Conservation (phyloP, 2,888 invertebrate species). For the Drosophila meridionalis region DNA sequence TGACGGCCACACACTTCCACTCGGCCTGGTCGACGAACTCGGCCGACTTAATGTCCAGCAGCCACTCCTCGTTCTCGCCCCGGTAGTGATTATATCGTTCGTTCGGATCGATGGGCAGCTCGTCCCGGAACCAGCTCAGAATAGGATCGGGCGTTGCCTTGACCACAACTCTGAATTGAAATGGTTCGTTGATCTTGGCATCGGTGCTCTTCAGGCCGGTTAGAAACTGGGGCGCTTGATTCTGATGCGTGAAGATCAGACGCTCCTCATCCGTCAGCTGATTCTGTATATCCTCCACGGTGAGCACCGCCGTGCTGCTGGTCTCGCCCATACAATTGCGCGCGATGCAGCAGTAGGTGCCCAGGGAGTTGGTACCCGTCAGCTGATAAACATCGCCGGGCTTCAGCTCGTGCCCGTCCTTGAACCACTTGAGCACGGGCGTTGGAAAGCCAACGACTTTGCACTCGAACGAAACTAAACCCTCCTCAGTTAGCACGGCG, state of each 20-base stretch:
- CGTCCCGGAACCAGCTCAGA: constrained; percentile 95
- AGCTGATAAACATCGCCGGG: constrained; percentile 97
- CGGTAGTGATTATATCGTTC: constrained; percentile 89
- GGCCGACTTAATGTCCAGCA: constrained; percentile 90
- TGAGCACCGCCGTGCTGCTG: constrained; percentile 93
- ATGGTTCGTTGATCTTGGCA: constrained; percentile 92
- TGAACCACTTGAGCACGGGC: constrained; percentile 94
- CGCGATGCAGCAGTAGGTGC: constrained; percentile 95
- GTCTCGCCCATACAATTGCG: constrained; percentile 96
- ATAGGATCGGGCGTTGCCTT: constrained; percentile 92
- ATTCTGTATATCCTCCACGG: constrained; percentile 95
- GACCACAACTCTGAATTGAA: constrained; percentile 93
- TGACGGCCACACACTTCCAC: constrained; percentile 96
- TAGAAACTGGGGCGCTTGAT: constrained; percentile 93
- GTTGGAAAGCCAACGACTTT: constrained; percentile 97
- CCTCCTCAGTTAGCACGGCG: constrained; percentile 95
- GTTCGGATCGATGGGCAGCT: constrained; percentile 89
- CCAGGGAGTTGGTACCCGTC: constrained; percentile 94
- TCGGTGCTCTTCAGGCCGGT: constrained; percentile 93
- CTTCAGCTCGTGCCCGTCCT: constrained; percentile 95
- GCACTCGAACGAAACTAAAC: constrained; percentile 96
- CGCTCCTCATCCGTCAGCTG: constrained; percentile 95
- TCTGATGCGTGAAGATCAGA: constrained; percentile 87
- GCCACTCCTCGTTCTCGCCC: constrained; percentile 90
- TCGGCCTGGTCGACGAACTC: constrained; percentile 95